Percentiles rank a stretch among this genome's conserved stretches.
These are phyloP conservation scores for Dendrolimus pini DNA, from an alignment of 2,888 invertebrate species.

Conservation along the genomic window DNA sequence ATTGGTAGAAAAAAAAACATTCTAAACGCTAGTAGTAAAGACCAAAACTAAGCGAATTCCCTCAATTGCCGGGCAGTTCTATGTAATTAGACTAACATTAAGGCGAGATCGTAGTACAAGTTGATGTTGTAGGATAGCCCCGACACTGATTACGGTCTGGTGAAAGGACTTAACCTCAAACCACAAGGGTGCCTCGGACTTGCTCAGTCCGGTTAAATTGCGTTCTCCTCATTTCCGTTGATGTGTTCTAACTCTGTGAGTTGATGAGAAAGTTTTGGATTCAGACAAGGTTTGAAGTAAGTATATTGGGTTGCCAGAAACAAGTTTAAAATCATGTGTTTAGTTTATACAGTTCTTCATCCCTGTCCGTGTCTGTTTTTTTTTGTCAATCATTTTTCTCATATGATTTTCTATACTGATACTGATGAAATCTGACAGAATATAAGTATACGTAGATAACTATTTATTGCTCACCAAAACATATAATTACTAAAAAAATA, in stretches of 20 bases:
- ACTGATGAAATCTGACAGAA: too few species aligned
- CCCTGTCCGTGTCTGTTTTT: too few species aligned
- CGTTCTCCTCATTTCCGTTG: slow-evolving; percentile 26
- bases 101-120: slow-evolving; percentile 19
- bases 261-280: slow-evolving; percentile 13
- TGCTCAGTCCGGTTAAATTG: slow-evolving; percentile 36
- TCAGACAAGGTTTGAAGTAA: slow-evolving; percentile 8
- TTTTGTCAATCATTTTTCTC: too few species aligned
- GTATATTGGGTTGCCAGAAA: too few species aligned
- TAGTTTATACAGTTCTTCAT: too few species aligned
- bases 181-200: slow-evolving; percentile 26
- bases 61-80: slow-evolving; percentile 10
- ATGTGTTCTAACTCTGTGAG: slow-evolving; percentile 11
- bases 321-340: too few species aligned
- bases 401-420: too few species aligned
- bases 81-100: slow-evolving; percentile 19
- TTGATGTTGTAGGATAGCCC: slow-evolving; percentile 14
- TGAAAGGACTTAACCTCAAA: slow-evolving; percentile 32
- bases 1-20: too few species aligned
- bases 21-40: too few species aligned
- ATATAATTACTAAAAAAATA: too few species aligned
- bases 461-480: too few species aligned
- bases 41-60: slow-evolving; percentile 2
- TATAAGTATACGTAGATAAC: too few species aligned
- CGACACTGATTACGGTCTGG: slow-evolving; percentile 41